These are phyloP conservation scores for Notolabrus celidotus DNA, from an alignment of 2,797 vertebrate genomes.

Conservation along the genomic window DNA sequence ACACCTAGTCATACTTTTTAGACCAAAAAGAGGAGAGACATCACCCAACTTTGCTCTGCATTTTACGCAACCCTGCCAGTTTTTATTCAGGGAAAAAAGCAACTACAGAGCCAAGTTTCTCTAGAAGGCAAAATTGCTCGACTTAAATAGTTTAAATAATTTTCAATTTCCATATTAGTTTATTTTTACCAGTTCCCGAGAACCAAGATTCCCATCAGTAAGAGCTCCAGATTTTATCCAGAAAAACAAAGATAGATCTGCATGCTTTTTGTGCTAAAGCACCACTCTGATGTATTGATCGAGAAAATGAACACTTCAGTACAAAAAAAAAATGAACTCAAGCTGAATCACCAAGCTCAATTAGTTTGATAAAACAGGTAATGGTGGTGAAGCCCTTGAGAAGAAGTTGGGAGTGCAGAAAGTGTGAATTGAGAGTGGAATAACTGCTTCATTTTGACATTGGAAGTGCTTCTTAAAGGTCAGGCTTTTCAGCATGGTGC, in stretches of 20 bases:
- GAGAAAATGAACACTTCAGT: neutral
- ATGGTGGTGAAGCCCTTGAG: constrained; percentile 13
- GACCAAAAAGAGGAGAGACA: neutral
- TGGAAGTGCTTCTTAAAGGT: constrained; percentile 72
- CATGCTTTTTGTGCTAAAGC: neutral
- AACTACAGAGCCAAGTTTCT: too few species aligned
- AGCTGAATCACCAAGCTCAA: constrained; percentile 36
- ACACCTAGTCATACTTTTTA: neutral
- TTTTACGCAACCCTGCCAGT: too few species aligned
- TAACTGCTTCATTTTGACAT: constrained; percentile 55
- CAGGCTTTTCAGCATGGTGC: constrained; percentile 65
- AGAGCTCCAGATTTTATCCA: too few species aligned
- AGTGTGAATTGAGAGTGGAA: constrained; percentile 61
- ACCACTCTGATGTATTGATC: neutral
- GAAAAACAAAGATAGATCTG: too few species aligned
- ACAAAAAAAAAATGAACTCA: constrained; percentile 7
- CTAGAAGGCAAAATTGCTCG: too few species aligned
- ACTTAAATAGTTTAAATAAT: too few species aligned
- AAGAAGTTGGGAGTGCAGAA: constrained; percentile 43
- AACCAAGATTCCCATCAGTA: constrained; percentile 6
- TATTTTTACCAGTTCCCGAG: constrained; percentile 10
- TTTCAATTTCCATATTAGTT: too few species aligned
- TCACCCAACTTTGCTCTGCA: neutral
- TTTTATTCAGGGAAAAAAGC: too few species aligned
- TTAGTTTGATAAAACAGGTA: constrained; percentile 15